These are phyloP conservation scores for Nebria ingens DNA, from an alignment of 1,140 invertebrate species.

Conservation along the genomic window DNA sequence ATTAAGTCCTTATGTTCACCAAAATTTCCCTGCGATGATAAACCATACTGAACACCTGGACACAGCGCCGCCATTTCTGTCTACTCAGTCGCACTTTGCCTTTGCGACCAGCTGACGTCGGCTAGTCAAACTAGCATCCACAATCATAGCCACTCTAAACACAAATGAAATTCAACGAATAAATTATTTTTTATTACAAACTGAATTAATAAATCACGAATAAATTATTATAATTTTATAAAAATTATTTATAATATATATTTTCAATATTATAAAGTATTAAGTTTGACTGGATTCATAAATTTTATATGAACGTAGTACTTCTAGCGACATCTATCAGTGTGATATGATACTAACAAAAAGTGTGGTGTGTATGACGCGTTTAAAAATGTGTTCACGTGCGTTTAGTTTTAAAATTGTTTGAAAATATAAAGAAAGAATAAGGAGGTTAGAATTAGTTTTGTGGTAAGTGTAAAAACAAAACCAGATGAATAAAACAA, in stretches of 20 bases:
- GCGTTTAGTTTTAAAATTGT: too few relatives aligned
- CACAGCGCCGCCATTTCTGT: conserved; percentile 84
- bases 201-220: too few relatives aligned
- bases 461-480: background rate
- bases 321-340: background rate
- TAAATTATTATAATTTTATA: too few relatives aligned
- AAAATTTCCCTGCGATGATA: conserved; percentile 78
- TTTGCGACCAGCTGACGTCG: conserved; percentile 32
- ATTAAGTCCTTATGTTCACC: conserved; percentile 80
- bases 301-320: background rate
- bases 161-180: background rate
- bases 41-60: conserved; percentile 89
- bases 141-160: conserved; percentile 18
- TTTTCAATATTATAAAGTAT: too few relatives aligned
- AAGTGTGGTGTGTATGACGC: too few relatives aligned
- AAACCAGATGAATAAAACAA: background rate
- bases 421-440: background rate
- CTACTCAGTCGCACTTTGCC: conserved; percentile 24
- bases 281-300: background rate
- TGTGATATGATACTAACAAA: too few relatives aligned
- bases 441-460: background rate
- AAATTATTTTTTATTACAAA: too few relatives aligned
- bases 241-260: too few relatives aligned
- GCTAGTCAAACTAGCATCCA: conserved; percentile 20
- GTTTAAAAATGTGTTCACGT: too few relatives aligned